Percentiles rank a stretch among this genome's conserved stretches.
Conservation (phyloP, 1,140 invertebrate species). For the Saccostrea glomerata region DNA sequence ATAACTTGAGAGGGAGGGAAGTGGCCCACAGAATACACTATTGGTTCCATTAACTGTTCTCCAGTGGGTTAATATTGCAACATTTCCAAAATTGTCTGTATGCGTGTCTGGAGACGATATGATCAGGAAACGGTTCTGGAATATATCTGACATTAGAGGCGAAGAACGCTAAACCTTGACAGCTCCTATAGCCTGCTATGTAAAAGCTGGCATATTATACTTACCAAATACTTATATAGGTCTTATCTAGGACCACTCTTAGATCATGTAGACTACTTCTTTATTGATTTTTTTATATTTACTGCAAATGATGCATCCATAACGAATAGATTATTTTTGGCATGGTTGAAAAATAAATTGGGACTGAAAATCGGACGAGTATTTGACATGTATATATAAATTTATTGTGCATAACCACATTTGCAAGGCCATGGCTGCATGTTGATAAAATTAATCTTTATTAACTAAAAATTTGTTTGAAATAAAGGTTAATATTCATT, state of each 20-base stretch:
- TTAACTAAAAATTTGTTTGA: too few species aligned
- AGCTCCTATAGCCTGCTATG: not conserved
- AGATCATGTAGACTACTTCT: not conserved
- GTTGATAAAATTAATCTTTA: too few species aligned
- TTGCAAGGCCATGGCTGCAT: too few species aligned
- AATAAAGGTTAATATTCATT: too few species aligned
- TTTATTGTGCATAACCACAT: too few species aligned
- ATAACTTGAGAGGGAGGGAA: too few species aligned
- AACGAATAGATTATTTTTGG: too few species aligned
- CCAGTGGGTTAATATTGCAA: not conserved
- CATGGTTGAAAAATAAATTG: too few species aligned
- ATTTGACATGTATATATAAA: too few species aligned
- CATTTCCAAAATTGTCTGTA: not conserved
- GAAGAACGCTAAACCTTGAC: not conserved
- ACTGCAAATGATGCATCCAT: not conserved
- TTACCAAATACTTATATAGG: constrained; percentile 4
- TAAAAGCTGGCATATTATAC: not conserved
- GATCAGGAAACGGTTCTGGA: not conserved
- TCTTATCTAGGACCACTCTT: not conserved
- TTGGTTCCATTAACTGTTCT: not conserved
- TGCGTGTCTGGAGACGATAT: constrained; percentile 9
- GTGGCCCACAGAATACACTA: too few species aligned
- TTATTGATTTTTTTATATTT: not conserved
- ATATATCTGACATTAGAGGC: not conserved
- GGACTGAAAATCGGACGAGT: too few species aligned